Percentiles rank a stretch among this genome's conserved stretches.
phyloP scores from a whole-genome alignment of 2,888 invertebrate genomes.

The Dryadula phaetusa region DNA sequence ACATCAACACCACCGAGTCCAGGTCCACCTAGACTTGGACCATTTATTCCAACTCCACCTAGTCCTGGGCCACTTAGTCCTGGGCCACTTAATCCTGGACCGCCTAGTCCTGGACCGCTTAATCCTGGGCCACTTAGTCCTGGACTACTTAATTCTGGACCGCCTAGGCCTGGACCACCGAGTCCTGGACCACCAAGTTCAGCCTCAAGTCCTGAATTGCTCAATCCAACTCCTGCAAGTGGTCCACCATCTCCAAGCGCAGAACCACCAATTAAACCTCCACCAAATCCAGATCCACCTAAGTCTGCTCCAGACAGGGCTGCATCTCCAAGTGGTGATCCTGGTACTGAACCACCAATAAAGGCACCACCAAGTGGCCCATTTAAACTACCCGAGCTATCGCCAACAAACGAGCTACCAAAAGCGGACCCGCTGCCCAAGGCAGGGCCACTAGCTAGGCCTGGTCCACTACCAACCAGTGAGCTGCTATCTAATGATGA shows the following conservation, averaged over 20 bases:
- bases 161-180: conserved; percentile 25
- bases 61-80: conserved; percentile 29
- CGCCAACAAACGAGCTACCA: not conserved
- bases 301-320: conserved; percentile 39
- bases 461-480: not conserved
- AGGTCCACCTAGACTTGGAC: conserved; percentile 28
- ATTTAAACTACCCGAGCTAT: conserved; percentile 4
- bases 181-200: conserved; percentile 7
- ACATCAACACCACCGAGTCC: conserved; percentile 37
- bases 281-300: conserved; percentile 19
- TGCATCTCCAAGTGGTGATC: conserved; percentile 31
- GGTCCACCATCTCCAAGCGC: conserved; percentile 29
- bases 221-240: conserved; percentile 9
- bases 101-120: conserved; percentile 17
- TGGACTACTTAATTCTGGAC: conserved; percentile 5
- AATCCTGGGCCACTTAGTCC: conserved; percentile 35
- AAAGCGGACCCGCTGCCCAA: not conserved
- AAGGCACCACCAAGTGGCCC: not conserved
- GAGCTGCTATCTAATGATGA: not conserved
- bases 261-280: conserved; percentile 34
- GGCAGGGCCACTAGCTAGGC: not conserved
- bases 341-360: conserved; percentile 26
- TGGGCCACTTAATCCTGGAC: conserved; percentile 28
- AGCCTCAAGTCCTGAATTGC: not conserved
- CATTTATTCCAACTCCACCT: conserved; percentile 11